phyloP scores from a whole-genome alignment of 2,113 vertebrate genomes.

The Sapayoa aenigma region DNA sequence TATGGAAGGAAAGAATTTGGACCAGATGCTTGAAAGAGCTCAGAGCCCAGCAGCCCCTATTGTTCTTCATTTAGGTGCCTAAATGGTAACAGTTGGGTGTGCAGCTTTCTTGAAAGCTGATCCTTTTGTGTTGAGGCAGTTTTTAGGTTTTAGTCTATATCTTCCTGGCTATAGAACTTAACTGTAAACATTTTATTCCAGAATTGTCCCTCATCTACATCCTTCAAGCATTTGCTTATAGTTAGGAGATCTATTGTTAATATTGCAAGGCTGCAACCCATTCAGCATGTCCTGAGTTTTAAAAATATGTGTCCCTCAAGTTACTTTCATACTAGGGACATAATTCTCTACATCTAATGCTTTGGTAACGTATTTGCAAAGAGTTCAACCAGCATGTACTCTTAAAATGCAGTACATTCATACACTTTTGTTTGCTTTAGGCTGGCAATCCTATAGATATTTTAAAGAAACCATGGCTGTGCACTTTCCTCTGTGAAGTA shows the following conservation, averaged over 20 bases:
- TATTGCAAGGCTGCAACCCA: not conserved
- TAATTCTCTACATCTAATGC: not conserved
- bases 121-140: slow-evolving; percentile 30
- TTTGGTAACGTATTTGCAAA: not conserved
- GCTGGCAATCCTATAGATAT: not conserved
- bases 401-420: not conserved
- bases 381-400: not conserved
- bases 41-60: slow-evolving; percentile 33
- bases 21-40: slow-evolving; percentile 61
- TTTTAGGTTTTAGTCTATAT: slow-evolving; percentile 48
- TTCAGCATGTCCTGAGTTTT: not conserved
- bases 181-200: slow-evolving; percentile 25
- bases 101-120: slow-evolving; percentile 43
- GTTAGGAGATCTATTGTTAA: not conserved
- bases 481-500: not conserved
- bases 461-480: not conserved
- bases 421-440: not conserved
- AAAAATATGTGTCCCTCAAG: not conserved
- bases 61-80: slow-evolving; percentile 63
- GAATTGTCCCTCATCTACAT: not conserved
- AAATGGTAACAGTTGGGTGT: slow-evolving; percentile 55
- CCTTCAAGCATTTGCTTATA: slow-evolving; percentile 10
- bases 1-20: slow-evolving; percentile 60
- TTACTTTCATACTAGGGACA: not conserved
- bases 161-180: slow-evolving; percentile 8